Percentiles rank a stretch among this genome's conserved stretches.
phyloP scores from a whole-genome alignment of 2,797 vertebrate species.

The Aeoliscus strigatus region DNA sequence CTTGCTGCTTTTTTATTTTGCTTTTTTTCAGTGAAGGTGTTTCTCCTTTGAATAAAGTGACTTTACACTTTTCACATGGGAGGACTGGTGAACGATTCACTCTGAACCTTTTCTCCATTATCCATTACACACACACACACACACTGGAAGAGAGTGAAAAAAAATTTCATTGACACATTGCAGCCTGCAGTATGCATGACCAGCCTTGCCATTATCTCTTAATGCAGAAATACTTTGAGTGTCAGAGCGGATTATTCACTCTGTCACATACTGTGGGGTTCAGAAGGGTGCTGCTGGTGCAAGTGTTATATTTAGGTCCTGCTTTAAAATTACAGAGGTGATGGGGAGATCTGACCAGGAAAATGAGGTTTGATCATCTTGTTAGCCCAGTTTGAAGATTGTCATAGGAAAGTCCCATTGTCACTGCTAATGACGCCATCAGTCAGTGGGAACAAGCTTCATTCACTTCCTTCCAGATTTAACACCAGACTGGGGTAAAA shows the following conservation, averaged over 20 bases:
- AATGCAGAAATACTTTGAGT: slow-evolving; percentile 51
- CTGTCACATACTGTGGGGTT: slow-evolving; percentile 28
- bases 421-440: slow-evolving; percentile 69
- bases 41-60: too few relatives aligned
- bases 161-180: slow-evolving; percentile 39
- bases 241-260: slow-evolving; percentile 54
- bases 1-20: too few relatives aligned
- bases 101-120: too few relatives aligned
- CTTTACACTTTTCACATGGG: too few relatives aligned
- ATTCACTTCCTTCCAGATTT: slow-evolving; percentile 35
- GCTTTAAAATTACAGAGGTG: slow-evolving; percentile 44
- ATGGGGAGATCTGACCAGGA: slow-evolving; percentile 39
- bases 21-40: too few relatives aligned
- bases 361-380: slow-evolving; percentile 49
- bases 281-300: slow-evolving; percentile 21
- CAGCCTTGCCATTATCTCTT: slow-evolving; percentile 47
- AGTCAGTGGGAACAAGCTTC: slow-evolving; percentile 55
- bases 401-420: slow-evolving; percentile 64
- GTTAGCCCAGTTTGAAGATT: slow-evolving; percentile 59
- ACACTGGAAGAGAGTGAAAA: slow-evolving; percentile 4
- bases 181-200: slow-evolving; percentile 46
- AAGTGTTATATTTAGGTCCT: slow-evolving; percentile 54
- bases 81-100: too few relatives aligned
- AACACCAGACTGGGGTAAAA: slow-evolving; percentile 12
- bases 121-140: too few relatives aligned